A percentile compares a stretch with the other conserved stretches of the same genome.
phyloP scores from a whole-genome alignment of 2,888 invertebrate species.

The Trissolcus brochymenae region DNA sequence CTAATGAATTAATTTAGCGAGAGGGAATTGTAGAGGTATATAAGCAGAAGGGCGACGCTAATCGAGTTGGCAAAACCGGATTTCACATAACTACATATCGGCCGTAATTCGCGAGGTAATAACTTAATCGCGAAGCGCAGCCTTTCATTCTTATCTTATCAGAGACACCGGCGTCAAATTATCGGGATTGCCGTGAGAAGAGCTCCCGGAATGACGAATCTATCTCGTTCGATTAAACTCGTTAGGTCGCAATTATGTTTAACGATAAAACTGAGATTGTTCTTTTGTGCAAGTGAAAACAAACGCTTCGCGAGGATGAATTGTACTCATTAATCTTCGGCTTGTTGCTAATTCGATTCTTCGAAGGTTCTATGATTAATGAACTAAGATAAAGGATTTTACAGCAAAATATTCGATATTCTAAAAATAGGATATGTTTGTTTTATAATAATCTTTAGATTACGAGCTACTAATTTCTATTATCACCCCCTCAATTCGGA shows the following conservation, averaged over 20 bases:
- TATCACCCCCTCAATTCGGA: too few species aligned
- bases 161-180: slow-evolving; percentile 26
- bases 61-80: slow-evolving; percentile 26
- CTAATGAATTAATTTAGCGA: slow-evolving; percentile 9
- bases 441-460: too few species aligned
- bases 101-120: slow-evolving; percentile 20
- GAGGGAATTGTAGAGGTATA: neutral
- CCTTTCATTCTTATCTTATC: slow-evolving; percentile 47
- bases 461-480: too few species aligned
- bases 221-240: slow-evolving; percentile 30
- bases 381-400: too few species aligned
- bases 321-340: slow-evolving; percentile 6
- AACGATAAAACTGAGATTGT: slow-evolving; percentile 27
- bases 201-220: slow-evolving; percentile 24
- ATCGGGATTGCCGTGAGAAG: slow-evolving; percentile 46
- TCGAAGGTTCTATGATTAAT: too few species aligned
- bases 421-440: too few species aligned
- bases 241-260: slow-evolving; percentile 34
- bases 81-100: slow-evolving; percentile 19
- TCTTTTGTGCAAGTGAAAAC: slow-evolving; percentile 19
- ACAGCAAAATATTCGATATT: too few species aligned
- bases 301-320: neutral
- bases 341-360: neutral
- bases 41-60: slow-evolving; percentile 4
- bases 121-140: slow-evolving; percentile 47